These are phyloP conservation scores for Plemyria rubiginata DNA, from an alignment of 2,888 invertebrate species.

Conservation along the genomic window DNA sequence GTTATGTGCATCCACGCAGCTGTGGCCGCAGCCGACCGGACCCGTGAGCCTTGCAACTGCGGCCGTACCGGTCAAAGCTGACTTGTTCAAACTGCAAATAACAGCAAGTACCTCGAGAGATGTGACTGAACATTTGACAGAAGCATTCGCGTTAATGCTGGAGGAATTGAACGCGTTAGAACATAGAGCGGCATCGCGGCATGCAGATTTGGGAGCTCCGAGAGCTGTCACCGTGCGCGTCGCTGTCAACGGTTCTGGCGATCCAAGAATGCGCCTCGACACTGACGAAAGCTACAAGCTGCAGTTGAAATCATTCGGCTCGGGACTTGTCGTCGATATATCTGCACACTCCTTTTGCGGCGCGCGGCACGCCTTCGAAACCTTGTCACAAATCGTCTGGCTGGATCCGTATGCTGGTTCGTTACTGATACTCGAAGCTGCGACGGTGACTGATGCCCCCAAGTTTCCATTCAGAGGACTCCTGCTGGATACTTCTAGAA, in stretches of 20 bases:
- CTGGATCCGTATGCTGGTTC: slow-evolving; percentile 87
- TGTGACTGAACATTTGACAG: slow-evolving; percentile 69
- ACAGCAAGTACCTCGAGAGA: slow-evolving; percentile 65
- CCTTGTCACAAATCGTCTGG: slow-evolving; percentile 92
- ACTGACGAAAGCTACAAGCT: slow-evolving; percentile 91
- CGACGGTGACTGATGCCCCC: slow-evolving; percentile 90
- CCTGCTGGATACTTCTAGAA: slow-evolving; percentile 95
- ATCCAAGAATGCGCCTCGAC: slow-evolving; percentile 85
- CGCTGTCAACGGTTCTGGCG: slow-evolving; percentile 79
- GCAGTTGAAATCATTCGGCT: slow-evolving; percentile 79
- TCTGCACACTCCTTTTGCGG: slow-evolving; percentile 89
- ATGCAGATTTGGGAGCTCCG: slow-evolving; percentile 62
- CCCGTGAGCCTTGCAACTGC: slow-evolving; percentile 88
- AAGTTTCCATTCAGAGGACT: slow-evolving; percentile 92
- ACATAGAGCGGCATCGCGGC: slow-evolving; percentile 57
- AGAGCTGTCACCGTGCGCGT: slow-evolving; percentile 80
- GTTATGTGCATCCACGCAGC: slow-evolving; percentile 89
- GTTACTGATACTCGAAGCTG: slow-evolving; percentile 87
- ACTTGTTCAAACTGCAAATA: slow-evolving; percentile 79
- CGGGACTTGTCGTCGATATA: slow-evolving; percentile 85
- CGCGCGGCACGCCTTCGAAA: slow-evolving; percentile 91
- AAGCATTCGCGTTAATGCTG: slow-evolving; percentile 81
- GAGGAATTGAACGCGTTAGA: slow-evolving; percentile 80
- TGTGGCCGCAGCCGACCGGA: slow-evolving; percentile 93
- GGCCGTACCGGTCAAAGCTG: slow-evolving; percentile 85